Evolutionary conservation across 2,888 invertebrate species (phyloP), one percentile per base, ranked within the genome.

Genomic region (Agrochola lota): DNA sequence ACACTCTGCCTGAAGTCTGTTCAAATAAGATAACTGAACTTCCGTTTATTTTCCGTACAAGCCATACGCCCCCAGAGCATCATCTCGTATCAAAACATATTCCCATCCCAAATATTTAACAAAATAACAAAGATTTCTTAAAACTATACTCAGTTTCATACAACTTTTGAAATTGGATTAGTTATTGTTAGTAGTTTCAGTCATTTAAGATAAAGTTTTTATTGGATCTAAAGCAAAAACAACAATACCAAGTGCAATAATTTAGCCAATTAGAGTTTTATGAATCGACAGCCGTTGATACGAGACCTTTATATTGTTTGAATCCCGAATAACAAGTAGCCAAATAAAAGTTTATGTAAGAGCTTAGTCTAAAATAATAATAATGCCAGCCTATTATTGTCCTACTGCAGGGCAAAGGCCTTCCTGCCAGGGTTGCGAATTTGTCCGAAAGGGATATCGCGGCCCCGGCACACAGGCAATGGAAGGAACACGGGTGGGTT

Each of bases 21-120:
- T 85, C 87, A 91, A 91, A 91, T 90, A 89, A 90, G 90, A 91
- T 91, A 91, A 87, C 85, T 80, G 74, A 87, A 85, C 80, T 83
- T 82, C 79, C 74, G 71, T 80, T 77, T 81, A 66, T 69, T 70
- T 62, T 70, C 23, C 71, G 57, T 67, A 72, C 11, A 74, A 40
- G 59, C 26, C 60, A 68, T 46, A 69, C 30, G 30, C 70, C 59
- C 30, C 52, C 57, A 60, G 66, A 43, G 46, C 43, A 63, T 64
- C 23, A 23, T 70, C n/a, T 72, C 55, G 40, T 60, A 77, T 63
- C 72, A 77, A 73, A 83, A 84, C 69, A 85, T 26, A 67, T 67
- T n/a, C n/a, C 30, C 52, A 59, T 59, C n/a, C 35, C 57, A 81
- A 85, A 76, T 69, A 71, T 68, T 69, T 59, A 57, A 74, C 35